phyloP scores from a whole-genome alignment of 1,140 invertebrate species.

The Thrips palmi region DNA sequence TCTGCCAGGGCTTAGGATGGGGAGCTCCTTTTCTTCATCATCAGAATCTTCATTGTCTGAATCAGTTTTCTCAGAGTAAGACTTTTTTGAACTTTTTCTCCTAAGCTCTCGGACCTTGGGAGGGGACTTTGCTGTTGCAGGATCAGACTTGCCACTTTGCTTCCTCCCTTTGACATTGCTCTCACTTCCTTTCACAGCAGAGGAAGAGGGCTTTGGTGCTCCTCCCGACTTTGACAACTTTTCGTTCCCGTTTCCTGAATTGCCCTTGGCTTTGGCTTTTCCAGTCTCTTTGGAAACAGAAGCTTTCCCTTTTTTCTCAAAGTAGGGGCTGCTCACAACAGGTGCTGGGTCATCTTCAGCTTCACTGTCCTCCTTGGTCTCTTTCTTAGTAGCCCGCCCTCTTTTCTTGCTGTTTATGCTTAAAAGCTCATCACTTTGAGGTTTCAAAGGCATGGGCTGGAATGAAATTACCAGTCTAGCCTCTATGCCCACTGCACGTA shows the following conservation, averaged over 20 bases:
- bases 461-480: conserved; percentile 54
- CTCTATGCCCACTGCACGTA: conserved; percentile 61
- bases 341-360: conserved; percentile 22
- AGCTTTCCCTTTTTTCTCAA: neutral
- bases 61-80: no score
- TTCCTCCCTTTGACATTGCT: no score
- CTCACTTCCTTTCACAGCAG: no score
- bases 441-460: conserved; percentile 40
- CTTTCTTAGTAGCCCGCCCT: no score
- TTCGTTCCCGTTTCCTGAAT: conserved; percentile 3
- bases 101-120: no score
- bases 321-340: conserved; percentile 16
- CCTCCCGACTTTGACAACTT: neutral
- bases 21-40: no score
- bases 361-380: conserved; percentile 9
- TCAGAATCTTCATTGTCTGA: no score
- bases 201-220: no score
- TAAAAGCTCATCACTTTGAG: conserved; percentile 32
- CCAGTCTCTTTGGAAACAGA: neutral
- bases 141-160: no score
- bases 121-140: no score
- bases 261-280: neutral
- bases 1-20: no score
- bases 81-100: no score
- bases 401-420: conserved; percentile 16